Percentiles rank a stretch among this genome's conserved stretches.
These are phyloP conservation scores for Dendrolimus pini DNA, from an alignment of 2,888 invertebrate genomes.

Conservation along the genomic window DNA sequence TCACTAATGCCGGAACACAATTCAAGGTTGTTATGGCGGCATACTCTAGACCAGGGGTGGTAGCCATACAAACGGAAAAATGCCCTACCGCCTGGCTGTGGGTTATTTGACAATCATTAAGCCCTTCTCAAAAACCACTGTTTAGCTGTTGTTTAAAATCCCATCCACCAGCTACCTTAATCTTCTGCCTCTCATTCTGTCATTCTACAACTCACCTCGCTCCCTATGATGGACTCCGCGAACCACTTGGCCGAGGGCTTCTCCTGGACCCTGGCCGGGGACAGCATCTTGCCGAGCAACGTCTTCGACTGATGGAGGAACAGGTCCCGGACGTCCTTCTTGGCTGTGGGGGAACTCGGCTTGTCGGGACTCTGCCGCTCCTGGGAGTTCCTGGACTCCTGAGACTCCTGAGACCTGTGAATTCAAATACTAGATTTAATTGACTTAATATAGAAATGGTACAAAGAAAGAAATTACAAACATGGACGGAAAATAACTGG, in stretches of 20 bases:
- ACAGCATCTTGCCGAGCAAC: constrained; percentile 84
- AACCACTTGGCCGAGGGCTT: constrained; percentile 52
- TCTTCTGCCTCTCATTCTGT: too few relatives aligned
- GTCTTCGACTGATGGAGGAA: constrained; percentile 81
- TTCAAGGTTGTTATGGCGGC: too few relatives aligned
- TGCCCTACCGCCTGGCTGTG: not conserved
- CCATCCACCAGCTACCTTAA: constrained; percentile 20
- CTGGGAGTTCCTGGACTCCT: constrained; percentile 37
- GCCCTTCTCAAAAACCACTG: not conserved
- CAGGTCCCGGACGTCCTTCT: constrained; percentile 75
- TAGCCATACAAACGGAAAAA: too few relatives aligned
- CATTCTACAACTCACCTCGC: not conserved
- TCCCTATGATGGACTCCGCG: constrained; percentile 25
- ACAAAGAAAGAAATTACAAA: too few relatives aligned
- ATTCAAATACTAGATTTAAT: too few relatives aligned
- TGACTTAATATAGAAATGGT: too few relatives aligned
- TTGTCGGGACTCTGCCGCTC: constrained; percentile 36
- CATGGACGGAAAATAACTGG: too few relatives aligned
- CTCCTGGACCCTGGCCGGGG: constrained; percentile 80
- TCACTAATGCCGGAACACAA: too few relatives aligned
- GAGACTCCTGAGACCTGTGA: constrained; percentile 33
- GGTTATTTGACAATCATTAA: not conserved
- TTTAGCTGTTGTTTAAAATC: not conserved
- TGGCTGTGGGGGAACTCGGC: constrained; percentile 52
- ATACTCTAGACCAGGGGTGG: too few relatives aligned